Evolutionary conservation across 2,113 vertebrate genomes (phyloP), one percentile per base, ranked within the genome.

Genomic region (Microtus oregoni): DNA sequence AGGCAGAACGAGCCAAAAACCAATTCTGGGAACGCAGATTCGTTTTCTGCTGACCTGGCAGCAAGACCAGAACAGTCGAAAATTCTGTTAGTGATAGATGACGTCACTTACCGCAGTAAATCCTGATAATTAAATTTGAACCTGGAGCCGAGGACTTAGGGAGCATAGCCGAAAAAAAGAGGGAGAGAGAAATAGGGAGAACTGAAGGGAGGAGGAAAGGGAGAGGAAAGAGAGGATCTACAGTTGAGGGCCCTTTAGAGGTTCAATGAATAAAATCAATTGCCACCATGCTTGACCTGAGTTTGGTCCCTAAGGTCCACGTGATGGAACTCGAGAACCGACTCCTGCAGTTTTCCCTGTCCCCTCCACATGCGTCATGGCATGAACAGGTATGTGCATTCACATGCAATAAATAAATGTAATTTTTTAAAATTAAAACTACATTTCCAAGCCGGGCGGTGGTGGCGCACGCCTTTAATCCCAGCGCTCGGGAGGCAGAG

Each of bases 61-160:
- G 72, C 63, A 75, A 97, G 95, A 75, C 95, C 32, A 96, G 90
- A 97, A 30, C 87, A 97, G 86, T 93, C 91, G 93, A 96, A 88
- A 97, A 94, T 11, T 28, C 13, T 65, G 15, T 89, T 26, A 17
- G 94, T 83, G 79, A 72, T 77, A 24, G 65, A 90, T 90, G 72
- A 58, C 52, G 44, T 4, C 78, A 19, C 38, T 24, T 1, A 44
- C 24, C 24, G 5, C 82, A 15, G 58, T 63, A 83, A 85, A 65
- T 65, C 14, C 24, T 85, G 63, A 63, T 83, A 83, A 83, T 28
- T 61, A 83, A 63, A 65, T 58, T 38, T 65, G 72, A 58, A n/a
- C n/a, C 26, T 89, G 32, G 38, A 44, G 28, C 35, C 73, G 70
- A 96, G 26, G 20, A 94, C 55, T 35, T 73, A 58, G 44, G 30